Base-by-base conservation (phyloP, 2,113 vertebrate species). In the Bufo bufo region DNA sequence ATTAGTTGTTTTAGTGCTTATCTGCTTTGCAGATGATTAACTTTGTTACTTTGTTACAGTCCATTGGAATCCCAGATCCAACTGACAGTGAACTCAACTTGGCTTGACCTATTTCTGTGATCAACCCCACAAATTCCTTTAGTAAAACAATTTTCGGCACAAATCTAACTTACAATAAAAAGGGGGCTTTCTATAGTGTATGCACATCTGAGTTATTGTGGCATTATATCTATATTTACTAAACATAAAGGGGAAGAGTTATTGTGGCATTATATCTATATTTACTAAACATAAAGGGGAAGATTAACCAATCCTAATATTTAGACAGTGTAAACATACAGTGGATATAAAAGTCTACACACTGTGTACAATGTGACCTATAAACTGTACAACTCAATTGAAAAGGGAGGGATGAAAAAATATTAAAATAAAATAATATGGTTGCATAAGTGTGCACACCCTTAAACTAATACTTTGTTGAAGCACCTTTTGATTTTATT, bases 1-100 rank as follows among this genome's bases (percentile, higher is more conserved):
- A 83, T 83, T 83, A 65, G 61, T 83, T 65, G 65, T 66, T 83
- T 49, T 66, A 16, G 47, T 83, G 81, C 49, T 83, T 83, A 83
- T 83, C 81, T 65, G 47, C 47, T 83, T 69, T 83, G n/a, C 81
- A 83, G 61, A 66, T 83, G 81, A 83, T 83, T 83, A 82, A 82
- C 61, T 82, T 82, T 82, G 58, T 20, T 83, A 83, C 47, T 83
- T 83, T 69, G 61, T 83, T 66, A 83, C 81, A 83, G 81, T 69
- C 61, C 81, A 61, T 83, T 83, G 81, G 43, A 69, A 65, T 83
- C 59, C 49, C 81, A 83, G 10, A 83, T 83, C 81, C 17, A 47
- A 69, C 61, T 69, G 61, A 83, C 81, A 69, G 61, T 66, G 45
- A 50, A 69, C 61, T 83, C 49, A 23, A 83, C 81, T n/a, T 23